Evolutionary conservation across 1,140 invertebrate genomes (phyloP).

Genomic region (Conus ventricosus): DNA sequence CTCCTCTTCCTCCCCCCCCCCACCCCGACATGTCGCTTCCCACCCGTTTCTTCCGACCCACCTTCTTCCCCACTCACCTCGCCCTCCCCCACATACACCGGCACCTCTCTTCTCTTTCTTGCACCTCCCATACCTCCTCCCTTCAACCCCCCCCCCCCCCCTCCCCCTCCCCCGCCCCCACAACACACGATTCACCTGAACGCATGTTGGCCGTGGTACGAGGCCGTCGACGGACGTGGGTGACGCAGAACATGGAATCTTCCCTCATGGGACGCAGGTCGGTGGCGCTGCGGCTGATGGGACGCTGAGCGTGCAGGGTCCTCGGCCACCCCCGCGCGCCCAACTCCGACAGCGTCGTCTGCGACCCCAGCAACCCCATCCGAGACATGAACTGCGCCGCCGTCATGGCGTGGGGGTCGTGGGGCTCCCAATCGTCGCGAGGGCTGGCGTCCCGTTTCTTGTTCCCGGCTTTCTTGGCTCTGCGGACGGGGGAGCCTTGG

Average conservation of each 20-base stretch:
- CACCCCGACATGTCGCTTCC: neutral
- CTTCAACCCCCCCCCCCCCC: no score
- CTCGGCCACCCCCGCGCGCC: neutral
- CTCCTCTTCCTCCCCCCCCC: neutral
- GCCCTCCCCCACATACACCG: neutral
- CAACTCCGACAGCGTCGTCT: neutral
- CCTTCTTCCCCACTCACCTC: neutral
- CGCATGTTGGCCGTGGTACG: slow-evolving; percentile 2
- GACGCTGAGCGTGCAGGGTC: neutral
- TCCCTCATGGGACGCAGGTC: slow-evolving; percentile 21
- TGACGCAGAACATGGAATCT: slow-evolving; percentile 7
- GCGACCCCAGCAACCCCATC: slow-evolving; percentile 5
- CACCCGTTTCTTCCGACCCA: no score
- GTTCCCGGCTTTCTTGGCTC: neutral
- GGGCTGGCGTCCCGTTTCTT: neutral
- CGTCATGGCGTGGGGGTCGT: neutral
- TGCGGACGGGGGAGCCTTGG: neutral
- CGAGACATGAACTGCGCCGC: neutral
- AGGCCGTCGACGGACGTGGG: neutral
- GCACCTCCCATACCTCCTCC: no score
- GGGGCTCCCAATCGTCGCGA: neutral
- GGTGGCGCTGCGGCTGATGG: slow-evolving; percentile 20
- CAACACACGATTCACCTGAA: neutral
- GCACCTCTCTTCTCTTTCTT: neutral
- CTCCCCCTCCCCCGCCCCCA: neutral